Evolutionary conservation across 2,888 invertebrate genomes (phyloP).

Genomic region (Diaprepes abbreviatus): DNA sequence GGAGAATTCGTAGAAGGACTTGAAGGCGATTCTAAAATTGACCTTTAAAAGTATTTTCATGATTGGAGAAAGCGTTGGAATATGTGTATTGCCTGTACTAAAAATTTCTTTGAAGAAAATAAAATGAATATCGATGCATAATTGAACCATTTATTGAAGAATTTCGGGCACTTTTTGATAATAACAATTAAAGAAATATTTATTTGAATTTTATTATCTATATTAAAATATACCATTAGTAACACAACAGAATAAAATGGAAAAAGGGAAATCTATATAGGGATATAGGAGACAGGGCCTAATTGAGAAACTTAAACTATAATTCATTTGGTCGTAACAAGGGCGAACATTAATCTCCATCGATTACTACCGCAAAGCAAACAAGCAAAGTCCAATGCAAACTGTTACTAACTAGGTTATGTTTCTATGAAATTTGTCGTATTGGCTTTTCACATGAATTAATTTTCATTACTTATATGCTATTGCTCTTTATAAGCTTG

Average conservation of each 20-base stretch:
- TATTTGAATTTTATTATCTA: too few relatives aligned
- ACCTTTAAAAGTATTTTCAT: too few relatives aligned
- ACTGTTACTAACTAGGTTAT: constrained; percentile 13
- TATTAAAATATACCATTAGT: too few relatives aligned
- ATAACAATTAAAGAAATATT: too few relatives aligned
- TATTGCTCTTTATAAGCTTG: neutral
- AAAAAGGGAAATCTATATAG: constrained; percentile 19
- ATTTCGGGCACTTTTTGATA: too few relatives aligned
- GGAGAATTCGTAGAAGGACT: too few relatives aligned
- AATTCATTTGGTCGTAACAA: constrained; percentile 33
- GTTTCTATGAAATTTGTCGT: neutral
- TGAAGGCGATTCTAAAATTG: too few relatives aligned
- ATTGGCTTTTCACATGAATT: neutral
- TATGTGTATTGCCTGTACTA: too few relatives aligned
- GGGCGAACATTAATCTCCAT: constrained; percentile 18
- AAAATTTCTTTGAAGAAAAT: too few relatives aligned
- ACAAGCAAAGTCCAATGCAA: constrained; percentile 25
- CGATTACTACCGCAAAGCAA: constrained; percentile 17
- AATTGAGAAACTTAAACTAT: constrained; percentile 38
- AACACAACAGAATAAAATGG: neutral
- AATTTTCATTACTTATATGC: neutral
- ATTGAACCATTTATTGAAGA: too few relatives aligned
- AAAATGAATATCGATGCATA: too few relatives aligned
- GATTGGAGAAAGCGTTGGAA: too few relatives aligned
- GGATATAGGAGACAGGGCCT: constrained; percentile 11